A percentile compares a stretch with the other conserved stretches of the same genome.
Evolutionary conservation across 2,113 vertebrate species (phyloP).

Genomic region (Larimichthys crocea): DNA sequence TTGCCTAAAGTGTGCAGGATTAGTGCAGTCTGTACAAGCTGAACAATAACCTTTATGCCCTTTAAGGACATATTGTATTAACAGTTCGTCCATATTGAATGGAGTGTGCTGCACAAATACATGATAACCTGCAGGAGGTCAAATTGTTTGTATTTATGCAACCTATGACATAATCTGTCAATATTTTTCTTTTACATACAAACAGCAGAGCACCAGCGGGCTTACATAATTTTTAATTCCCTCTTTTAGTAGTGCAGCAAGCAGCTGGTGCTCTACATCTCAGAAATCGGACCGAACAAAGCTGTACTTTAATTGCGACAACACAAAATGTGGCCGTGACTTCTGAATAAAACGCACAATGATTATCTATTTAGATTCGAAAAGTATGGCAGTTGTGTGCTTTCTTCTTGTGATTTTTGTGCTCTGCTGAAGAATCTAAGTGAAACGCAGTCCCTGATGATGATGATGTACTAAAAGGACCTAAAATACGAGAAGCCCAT

Average conservation of each 20-base stretch:
- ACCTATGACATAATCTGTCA: not conserved
- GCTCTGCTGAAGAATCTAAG: not conserved
- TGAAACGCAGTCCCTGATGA: not conserved
- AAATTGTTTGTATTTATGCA: not conserved
- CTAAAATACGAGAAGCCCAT: not conserved
- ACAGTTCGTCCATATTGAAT: not conserved
- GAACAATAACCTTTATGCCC: no score
- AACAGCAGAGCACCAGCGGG: not conserved
- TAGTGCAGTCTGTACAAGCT: not conserved
- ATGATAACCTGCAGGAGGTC: not conserved
- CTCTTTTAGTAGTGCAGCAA: not conserved
- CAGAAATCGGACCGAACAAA: not conserved
- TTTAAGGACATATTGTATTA: no score
- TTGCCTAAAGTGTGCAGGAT: not conserved
- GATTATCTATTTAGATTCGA: not conserved
- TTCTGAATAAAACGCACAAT: not conserved
- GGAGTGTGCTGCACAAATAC: not conserved
- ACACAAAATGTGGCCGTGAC: not conserved
- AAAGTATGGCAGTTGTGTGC: not conserved
- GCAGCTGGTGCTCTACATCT: not conserved
- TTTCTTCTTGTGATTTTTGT: conserved; percentile 3
- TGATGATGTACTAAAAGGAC: conserved; percentile 20
- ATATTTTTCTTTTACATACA: not conserved
- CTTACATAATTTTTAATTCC: not conserved
- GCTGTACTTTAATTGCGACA: not conserved